These are phyloP conservation scores for Picus viridis DNA, from an alignment of 2,797 vertebrate genomes.

Conservation along the genomic window DNA sequence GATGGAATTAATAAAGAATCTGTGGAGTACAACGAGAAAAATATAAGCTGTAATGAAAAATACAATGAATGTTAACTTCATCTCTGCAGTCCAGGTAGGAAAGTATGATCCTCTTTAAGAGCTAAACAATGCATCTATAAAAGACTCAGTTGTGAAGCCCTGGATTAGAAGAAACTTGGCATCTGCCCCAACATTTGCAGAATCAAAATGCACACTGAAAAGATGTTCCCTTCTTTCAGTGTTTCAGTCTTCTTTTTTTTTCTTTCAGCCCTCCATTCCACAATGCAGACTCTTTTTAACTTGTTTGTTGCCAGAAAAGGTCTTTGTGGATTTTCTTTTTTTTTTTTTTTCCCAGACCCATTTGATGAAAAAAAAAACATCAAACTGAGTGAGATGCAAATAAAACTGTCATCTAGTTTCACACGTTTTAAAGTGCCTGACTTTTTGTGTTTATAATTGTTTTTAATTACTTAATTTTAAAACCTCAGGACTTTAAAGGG, in stretches of 20 bases:
- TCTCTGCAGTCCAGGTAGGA: not conserved
- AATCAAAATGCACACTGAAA: slow-evolving; percentile 22
- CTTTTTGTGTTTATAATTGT: not conserved
- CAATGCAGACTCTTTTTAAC: not conserved
- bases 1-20: not conserved
- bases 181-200: not conserved
- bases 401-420: slow-evolving; percentile 36
- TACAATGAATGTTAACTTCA: not conserved
- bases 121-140: not conserved
- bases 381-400: slow-evolving; percentile 50
- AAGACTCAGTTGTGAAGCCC: not conserved
- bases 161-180: not conserved
- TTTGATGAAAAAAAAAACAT: slow-evolving; percentile 7
- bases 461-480: slow-evolving; percentile 15
- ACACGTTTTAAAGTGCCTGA: not conserved
- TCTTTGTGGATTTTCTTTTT: not conserved
- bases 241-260: not conserved
- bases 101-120: not conserved
- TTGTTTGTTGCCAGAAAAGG: slow-evolving; percentile 4
- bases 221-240: not conserved
- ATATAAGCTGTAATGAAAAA: not conserved
- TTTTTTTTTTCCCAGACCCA: slow-evolving; percentile 19
- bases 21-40: not conserved
- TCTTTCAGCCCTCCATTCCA: not conserved
- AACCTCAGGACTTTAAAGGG: slow-evolving; percentile 36